Evolutionary conservation across 2,888 invertebrate genomes (phyloP).

Genomic region (Sinhomidia bicolor): DNA sequence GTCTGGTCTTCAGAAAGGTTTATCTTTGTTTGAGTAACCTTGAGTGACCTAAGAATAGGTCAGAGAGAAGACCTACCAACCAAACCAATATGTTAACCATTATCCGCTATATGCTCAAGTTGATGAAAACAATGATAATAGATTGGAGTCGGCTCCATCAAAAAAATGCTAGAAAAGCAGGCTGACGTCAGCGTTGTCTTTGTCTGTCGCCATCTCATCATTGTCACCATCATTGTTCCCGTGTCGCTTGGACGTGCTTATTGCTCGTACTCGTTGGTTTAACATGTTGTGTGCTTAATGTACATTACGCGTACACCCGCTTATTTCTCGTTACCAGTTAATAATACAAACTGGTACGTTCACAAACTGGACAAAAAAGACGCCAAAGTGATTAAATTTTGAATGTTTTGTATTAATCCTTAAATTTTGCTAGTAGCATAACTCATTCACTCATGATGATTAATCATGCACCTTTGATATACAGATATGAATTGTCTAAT

Average conservation of each 20-base stretch:
- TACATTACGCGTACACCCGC: too few relatives aligned
- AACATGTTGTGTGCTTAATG: too few relatives aligned
- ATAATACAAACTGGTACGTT: too few relatives aligned
- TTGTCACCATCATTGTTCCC: background rate
- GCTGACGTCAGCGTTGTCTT: constrained; percentile 6
- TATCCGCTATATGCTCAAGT: background rate
- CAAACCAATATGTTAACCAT: background rate
- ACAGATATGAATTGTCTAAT: too few relatives aligned
- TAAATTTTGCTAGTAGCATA: too few relatives aligned
- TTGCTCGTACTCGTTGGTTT: too few relatives aligned
- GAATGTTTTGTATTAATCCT: too few relatives aligned
- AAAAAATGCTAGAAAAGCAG: background rate
- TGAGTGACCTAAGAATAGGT: constrained; percentile 32
- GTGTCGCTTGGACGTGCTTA: background rate
- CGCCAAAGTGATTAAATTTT: background rate
- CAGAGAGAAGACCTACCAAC: background rate
- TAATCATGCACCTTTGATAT: too few relatives aligned
- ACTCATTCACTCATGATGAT: too few relatives aligned
- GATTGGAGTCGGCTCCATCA: background rate
- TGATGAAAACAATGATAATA: background rate
- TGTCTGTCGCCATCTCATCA: too few relatives aligned
- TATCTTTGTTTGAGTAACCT: constrained; percentile 60
- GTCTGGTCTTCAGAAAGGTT: constrained; percentile 50
- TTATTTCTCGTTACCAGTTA: too few relatives aligned
- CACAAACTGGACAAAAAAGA: background rate